A percentile compares a stretch with the other conserved stretches of the same genome.
Conservation (phyloP, 2,113 vertebrate genomes). For the Clarias macrocephalus region DNA sequence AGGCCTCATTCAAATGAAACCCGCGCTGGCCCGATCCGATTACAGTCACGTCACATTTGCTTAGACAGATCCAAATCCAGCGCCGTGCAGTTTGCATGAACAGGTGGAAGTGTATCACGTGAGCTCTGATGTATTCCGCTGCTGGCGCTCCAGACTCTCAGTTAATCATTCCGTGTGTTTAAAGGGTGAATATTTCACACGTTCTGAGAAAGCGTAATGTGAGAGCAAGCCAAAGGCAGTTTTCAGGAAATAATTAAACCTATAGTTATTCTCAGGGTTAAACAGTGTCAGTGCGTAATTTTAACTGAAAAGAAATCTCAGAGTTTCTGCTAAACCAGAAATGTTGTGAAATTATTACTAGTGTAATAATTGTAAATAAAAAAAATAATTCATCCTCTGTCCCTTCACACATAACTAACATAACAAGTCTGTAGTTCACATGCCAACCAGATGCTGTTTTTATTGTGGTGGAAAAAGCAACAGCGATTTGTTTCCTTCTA, state of each 20-base stretch:
- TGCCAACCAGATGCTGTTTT: neutral
- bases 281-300: neutral
- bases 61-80: neutral
- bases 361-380: neutral
- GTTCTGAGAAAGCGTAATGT: neutral
- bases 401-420: neutral
- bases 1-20: neutral
- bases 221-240: neutral
- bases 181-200: neutral
- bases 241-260: neutral
- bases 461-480: neutral
- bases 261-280: neutral
- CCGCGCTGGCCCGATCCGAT: neutral
- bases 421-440: neutral
- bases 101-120: slow-evolving; percentile 1
- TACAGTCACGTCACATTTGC: slow-evolving; percentile 14
- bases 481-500: neutral
- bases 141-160: neutral
- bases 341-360: neutral
- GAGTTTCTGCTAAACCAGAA: neutral
- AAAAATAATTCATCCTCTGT: no score
- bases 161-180: neutral
- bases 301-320: neutral
- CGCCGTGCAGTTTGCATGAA: neutral
- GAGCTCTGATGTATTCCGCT: neutral